Base-by-base conservation (phyloP, 2,888 invertebrate genomes). In the Poecilus cupreus region DNA sequence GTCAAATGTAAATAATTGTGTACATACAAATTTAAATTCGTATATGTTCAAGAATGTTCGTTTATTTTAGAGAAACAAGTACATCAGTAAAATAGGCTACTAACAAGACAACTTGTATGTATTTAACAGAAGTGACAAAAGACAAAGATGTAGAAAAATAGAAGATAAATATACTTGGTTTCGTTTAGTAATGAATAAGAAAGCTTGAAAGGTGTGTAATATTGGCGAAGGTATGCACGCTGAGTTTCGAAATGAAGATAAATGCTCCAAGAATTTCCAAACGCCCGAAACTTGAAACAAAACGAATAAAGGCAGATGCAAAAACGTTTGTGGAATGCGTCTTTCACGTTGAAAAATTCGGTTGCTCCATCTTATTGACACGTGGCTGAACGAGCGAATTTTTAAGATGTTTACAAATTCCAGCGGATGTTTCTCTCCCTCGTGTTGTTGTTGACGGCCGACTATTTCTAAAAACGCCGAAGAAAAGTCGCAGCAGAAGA, bases 401-500 rank as follows among this genome's bases (percentile, higher is more conserved):
- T 72, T 43, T 46, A 72, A 72, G 22, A 20, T 72, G 46, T 72
- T 72, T 72, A 72, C 72, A 46, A 72, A 72, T 72, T 72, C 72
- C 46, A 46, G 46, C 46, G 46, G 22, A 72, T 46, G 72, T 72
- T 72, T 72, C 68, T 68, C 39, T 26, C 54, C 18, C 6, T 20
- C 10, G 20, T 68, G 37, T 68, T 39, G 18, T 20, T 39, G 68
- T 68, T 68, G 37, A 54, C 54, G 22, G 4, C 22, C 16, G 37
- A 46, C n/a, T 22, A 72, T 72, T 24, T 72, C 72, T 68, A 72
- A 72, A 72, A 72, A 72, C 72, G 72, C 46, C 20, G 18, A 70
- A 60, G 16, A 64, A 37, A 70, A 70, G 20, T 70, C 70, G 16
- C 70, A 60, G 11, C 64, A 24, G 24, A 74, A 74, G 74, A 74